Evolutionary conservation across 2,888 invertebrate species (phyloP).

Genomic region (Drosophila paucipuncta): DNA sequence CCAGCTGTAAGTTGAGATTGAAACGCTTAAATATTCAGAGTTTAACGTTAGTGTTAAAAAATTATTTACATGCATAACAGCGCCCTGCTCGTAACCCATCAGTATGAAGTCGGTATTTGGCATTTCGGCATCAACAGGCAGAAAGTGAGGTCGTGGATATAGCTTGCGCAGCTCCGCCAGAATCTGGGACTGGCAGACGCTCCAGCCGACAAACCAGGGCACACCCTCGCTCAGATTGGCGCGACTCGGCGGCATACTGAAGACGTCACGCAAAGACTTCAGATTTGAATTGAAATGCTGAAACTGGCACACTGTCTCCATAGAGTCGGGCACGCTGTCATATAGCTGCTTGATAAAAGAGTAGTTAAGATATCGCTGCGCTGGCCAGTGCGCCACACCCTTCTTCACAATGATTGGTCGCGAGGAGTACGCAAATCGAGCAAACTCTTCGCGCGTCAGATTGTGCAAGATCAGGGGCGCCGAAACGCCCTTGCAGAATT

Average conservation of each 20-base stretch:
- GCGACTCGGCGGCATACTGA: constrained; percentile 90
- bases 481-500: constrained; percentile 90
- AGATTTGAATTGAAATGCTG: constrained; percentile 94
- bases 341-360: constrained; percentile 90
- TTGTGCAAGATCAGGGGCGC: constrained; percentile 90
- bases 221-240: constrained; percentile 87
- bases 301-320: constrained; percentile 94
- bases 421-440: constrained; percentile 91
- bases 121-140: constrained; percentile 95
- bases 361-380: constrained; percentile 89
- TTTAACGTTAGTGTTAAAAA: not conserved
- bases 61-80: constrained; percentile 93
- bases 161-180: constrained; percentile 90
- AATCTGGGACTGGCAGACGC: constrained; percentile 94
- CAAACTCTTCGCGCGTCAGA: constrained; percentile 89
- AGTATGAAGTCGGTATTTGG: constrained; percentile 96
- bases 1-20: constrained; percentile 88
- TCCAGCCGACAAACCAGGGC: constrained; percentile 97
- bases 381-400: constrained; percentile 92
- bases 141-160: constrained; percentile 93
- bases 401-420: constrained; percentile 92
- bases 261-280: constrained; percentile 91
- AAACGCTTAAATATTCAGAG: not conserved
- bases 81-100: constrained; percentile 95
- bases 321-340: constrained; percentile 89